Evolutionary conservation across 2,797 vertebrate species (phyloP), one percentile per base, ranked within the genome.

Genomic region (Argya squamiceps): DNA sequence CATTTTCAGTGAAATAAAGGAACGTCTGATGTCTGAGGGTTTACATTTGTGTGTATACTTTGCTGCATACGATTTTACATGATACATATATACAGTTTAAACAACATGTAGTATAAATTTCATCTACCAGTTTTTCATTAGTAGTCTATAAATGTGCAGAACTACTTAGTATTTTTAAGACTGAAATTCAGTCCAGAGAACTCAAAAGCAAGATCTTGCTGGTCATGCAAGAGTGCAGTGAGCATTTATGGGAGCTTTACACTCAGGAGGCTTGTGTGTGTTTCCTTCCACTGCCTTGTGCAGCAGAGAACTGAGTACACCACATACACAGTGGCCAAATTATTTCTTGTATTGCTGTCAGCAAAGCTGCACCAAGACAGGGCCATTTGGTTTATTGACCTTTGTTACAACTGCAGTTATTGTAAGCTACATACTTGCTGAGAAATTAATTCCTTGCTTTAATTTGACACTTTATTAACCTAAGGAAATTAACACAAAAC

Each of bases 231-330:
- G 63, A 47, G 26, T 3, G 1, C 15, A 16, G 26, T 49, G 71
- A 70, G 76, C 59, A 55, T 63, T 80, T 49, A 22, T 30, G 53
- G 64, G 56, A 74, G 46, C 46, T 85, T 85, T 63, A 41, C 44
- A n/a, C 46, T 43, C 1, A 0, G 50, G n/a, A 67, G 52, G 29
- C 21, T 91, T 63, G 44, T 0, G 0, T 8, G 24, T 69, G 37
- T n/a, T 64, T 78, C 64, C 46, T 89, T 80, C 56, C 53, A 14
- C 3, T 88, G 79, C 75, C 59, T 63, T 30, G 26, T 60, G 60
- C 60, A 77, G 53, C 79, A 85, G 23, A 68, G 63, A 46, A 32
- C 55, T 46, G 55, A 12, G 12, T 32, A 49, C 37, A 21, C 27
- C 30, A 26, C 41, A 27, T 16, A 53, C 20, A 34, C 69, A 23